Evolutionary conservation across 2,888 invertebrate species (phyloP), one percentile per base, ranked within the genome.

Genomic region (Sussaba pulchella): DNA sequence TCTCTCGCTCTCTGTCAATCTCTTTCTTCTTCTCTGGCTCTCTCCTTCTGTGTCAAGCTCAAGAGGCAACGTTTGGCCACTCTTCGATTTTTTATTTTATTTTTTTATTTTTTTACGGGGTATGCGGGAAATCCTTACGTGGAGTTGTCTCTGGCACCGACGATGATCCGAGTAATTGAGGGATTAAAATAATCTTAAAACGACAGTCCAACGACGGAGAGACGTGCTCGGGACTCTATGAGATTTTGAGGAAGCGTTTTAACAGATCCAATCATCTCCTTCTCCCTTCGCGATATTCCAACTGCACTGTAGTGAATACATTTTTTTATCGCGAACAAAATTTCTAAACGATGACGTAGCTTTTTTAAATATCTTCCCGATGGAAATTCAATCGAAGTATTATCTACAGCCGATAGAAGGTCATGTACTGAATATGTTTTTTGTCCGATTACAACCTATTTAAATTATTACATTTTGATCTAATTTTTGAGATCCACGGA

Each of bases 101-200:
- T n/a, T 67, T 14, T 43, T 41, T 26, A 8, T 39, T n/a, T 64
- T 9, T 19, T 24, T 19, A n/a, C n/a, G 24, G 71, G 50, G 14
- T 4, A 31, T 63, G 43, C 9, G 31, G 21, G 43, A 50, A 45
- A 41, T 63, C 10, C 21, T 12, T 17, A 82, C 78, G 17, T 14
- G 52, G n/a, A 10, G 14, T 10, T 50, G 47, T 19, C 43, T 19
- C 24, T n/a, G 14, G 50, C 36, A 43, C 41, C 39, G 79, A 82
- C 82, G 82, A 82, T 78, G 82, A 81, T 83, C 36, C 52, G 78
- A 81, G 83, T 84, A 86, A 87, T 86, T 83, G 79, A 47, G 52
- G 84, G 82, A 88, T 87, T 87, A 86, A 88, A 87, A 87, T 85
- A 87, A 87, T 88, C 85, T 88, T 72, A 45, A 26, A 45, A 59